phyloP scores from a whole-genome alignment of 2,113 vertebrate species.

The Toxotes chatareus region DNA sequence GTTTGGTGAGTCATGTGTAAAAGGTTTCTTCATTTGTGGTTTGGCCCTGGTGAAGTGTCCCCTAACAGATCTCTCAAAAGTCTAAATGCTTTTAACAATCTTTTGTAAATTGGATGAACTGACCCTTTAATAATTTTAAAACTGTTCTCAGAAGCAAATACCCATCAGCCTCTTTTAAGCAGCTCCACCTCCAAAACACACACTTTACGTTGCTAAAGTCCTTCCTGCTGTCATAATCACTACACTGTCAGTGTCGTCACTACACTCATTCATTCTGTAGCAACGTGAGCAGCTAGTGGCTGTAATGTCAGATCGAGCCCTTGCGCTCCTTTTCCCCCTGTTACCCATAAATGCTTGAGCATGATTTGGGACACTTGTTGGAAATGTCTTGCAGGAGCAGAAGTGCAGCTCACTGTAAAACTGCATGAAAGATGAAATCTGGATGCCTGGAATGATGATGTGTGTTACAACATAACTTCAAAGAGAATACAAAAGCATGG shows the following conservation, averaged over 20 bases:
- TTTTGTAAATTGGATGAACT: conserved; percentile 15
- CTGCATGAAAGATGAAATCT: conserved; percentile 76
- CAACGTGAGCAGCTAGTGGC: conserved; percentile 26
- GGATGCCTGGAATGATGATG: conserved; percentile 62
- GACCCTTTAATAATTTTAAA: not conserved
- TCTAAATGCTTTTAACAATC: not conserved
- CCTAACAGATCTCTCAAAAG: not conserved
- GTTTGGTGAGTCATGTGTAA: too few relatives aligned
- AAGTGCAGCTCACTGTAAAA: conserved; percentile 66
- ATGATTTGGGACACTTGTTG: conserved; percentile 50
- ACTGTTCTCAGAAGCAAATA: not conserved
- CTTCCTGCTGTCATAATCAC: not conserved
- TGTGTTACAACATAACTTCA: conserved; percentile 46
- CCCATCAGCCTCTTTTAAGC: not conserved
- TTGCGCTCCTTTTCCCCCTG: not conserved
- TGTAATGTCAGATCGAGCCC: conserved; percentile 5
- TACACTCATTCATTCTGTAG: conserved; percentile 33
- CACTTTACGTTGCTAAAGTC: not conserved
- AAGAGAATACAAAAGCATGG: conserved; percentile 69
- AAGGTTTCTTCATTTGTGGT: too few relatives aligned
- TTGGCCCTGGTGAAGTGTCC: too few relatives aligned
- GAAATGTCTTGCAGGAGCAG: conserved; percentile 52
- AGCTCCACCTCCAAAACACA: not conserved
- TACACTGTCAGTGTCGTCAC: not conserved
- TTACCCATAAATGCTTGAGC: conserved; percentile 34